A percentile compares a stretch with the other conserved stretches of the same genome.
These are phyloP conservation scores for Oncorhynchus kisutch DNA, from an alignment of 2,113 vertebrate species.

Conservation along the genomic window DNA sequence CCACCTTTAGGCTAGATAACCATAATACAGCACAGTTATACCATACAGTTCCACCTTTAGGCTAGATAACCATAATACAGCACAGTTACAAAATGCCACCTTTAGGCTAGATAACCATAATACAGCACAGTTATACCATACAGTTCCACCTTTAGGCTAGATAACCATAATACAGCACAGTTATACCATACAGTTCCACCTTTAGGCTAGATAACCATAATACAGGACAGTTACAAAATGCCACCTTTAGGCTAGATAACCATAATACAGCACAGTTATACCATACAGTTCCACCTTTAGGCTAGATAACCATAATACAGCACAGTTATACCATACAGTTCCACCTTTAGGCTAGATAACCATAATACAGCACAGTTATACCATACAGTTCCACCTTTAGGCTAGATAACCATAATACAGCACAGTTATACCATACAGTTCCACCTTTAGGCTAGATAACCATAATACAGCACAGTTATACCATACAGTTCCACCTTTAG, in stretches of 20 bases:
- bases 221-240: too few species aligned
- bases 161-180: too few species aligned
- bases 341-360: constrained; percentile 40
- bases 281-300: not conserved
- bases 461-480: too few species aligned
- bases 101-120: too few species aligned
- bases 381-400: too few species aligned
- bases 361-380: not conserved
- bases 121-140: too few species aligned
- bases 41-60: constrained; percentile 43
- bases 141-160: constrained; percentile 32
- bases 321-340: too few species aligned
- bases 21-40: too few species aligned
- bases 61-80: not conserved
- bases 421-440: not conserved
- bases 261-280: not conserved
- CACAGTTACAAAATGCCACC: not conserved
- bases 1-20: too few species aligned
- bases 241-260: constrained; percentile 41
- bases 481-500: constrained; percentile 38
- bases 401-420: not conserved
- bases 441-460: not conserved
- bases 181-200: too few species aligned
- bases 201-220: not conserved
- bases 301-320: accelerated